phyloP scores from a whole-genome alignment of 2,888 invertebrate species.

The Rotaria magnacalcarata region DNA sequence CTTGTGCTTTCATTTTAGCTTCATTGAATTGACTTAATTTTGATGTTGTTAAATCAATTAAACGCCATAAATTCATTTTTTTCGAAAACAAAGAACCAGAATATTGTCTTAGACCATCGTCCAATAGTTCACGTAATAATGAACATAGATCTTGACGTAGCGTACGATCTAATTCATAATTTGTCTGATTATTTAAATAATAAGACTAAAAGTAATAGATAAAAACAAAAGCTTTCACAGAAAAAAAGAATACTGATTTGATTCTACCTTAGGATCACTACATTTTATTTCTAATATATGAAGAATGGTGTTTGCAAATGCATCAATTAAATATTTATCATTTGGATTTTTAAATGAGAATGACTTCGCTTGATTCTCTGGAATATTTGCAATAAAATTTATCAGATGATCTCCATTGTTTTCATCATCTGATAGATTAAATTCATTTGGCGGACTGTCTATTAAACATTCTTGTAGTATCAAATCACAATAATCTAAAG shows the following conservation, averaged over 20 bases:
- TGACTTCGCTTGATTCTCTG: not conserved
- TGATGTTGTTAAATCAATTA: slow-evolving; percentile 6
- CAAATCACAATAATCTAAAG: slow-evolving; percentile 13
- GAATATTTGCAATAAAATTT: not conserved
- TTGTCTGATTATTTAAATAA: slow-evolving; percentile 26
- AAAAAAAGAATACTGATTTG: not conserved
- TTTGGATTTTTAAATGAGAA: not conserved
- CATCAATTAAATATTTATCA: slow-evolving; percentile 1
- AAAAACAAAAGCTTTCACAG: not conserved
- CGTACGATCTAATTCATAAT: slow-evolving; percentile 16
- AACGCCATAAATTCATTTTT: not conserved
- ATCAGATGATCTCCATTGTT: not conserved
- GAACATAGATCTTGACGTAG: not conserved
- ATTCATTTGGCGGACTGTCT: slow-evolving; percentile 30
- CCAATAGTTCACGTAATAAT: slow-evolving; percentile 13
- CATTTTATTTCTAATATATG: slow-evolving; percentile 33
- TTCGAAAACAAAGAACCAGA: slow-evolving; percentile 23
- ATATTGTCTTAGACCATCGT: slow-evolving; percentile 20
- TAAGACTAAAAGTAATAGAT: not conserved
- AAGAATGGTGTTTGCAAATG: slow-evolving; percentile 6
- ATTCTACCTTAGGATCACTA: not conserved
- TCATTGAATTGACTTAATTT: not conserved
- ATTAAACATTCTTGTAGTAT: not conserved
- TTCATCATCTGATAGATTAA: slow-evolving; percentile 24
- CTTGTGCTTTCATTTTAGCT: not conserved